Conservation (phyloP, 1,140 invertebrate species). For the Drosophila auraria region DNA sequence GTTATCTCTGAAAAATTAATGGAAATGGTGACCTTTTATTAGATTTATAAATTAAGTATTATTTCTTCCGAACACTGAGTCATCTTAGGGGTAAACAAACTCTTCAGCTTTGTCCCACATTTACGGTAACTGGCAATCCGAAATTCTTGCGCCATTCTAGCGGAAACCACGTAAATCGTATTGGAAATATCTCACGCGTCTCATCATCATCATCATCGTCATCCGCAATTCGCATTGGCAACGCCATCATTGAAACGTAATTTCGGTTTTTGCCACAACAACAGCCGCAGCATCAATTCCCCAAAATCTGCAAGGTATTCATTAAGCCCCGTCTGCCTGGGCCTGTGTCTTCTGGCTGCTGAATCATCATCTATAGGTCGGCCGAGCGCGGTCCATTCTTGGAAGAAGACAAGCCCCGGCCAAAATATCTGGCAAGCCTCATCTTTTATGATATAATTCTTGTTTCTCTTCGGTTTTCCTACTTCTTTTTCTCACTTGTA, state of each 20-base stretch:
- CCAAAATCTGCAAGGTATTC: constrained; percentile 79
- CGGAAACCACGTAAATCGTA: constrained; percentile 67
- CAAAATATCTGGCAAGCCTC: constrained; percentile 69
- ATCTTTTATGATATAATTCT: constrained; percentile 71
- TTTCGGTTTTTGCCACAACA: constrained; percentile 45
- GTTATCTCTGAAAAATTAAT: constrained; percentile 33
- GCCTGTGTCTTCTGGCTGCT: constrained; percentile 41
- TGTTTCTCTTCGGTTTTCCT: constrained; percentile 29
- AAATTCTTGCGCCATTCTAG: constrained; percentile 65
- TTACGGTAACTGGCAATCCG: constrained; percentile 60
- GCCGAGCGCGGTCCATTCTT: constrained; percentile 49
- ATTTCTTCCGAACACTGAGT: constrained; percentile 16
- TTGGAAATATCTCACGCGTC: constrained; percentile 81
- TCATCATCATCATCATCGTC: constrained; percentile 54
- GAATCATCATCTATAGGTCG: constrained; percentile 64
- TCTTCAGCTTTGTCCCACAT: constrained; percentile 69
- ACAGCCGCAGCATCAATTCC: constrained; percentile 74
- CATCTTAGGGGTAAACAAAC: constrained; percentile 68
- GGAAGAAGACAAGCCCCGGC: constrained; percentile 59
- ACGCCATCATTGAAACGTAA: constrained; percentile 69
- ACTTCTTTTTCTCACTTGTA: constrained; percentile 37
- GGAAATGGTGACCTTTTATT: not conserved
- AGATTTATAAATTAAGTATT: not conserved
- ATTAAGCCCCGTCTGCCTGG: constrained; percentile 68
- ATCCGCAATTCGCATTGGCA: constrained; percentile 52